Evolutionary conservation across 1,140 invertebrate species (phyloP).

Genomic region (Drosophila repletoides): DNA sequence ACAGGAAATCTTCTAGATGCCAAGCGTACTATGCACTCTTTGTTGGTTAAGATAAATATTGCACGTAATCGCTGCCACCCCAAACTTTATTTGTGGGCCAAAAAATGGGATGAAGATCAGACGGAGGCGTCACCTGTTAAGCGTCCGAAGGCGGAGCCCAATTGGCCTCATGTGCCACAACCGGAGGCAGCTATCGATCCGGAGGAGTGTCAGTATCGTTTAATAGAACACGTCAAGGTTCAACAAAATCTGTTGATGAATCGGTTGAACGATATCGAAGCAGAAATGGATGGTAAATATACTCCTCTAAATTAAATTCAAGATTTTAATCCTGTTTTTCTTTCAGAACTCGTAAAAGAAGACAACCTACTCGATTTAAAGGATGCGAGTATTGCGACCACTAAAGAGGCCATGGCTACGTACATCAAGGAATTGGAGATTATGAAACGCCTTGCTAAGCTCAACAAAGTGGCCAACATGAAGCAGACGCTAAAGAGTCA

Average conservation of each 20-base stretch:
- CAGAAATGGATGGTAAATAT: slow-evolving; percentile 87
- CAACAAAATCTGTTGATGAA: slow-evolving; percentile 88
- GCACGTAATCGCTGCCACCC: slow-evolving; percentile 90
- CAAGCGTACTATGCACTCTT: slow-evolving; percentile 87
- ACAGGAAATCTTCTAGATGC: slow-evolving; percentile 87
- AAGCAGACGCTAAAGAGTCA: slow-evolving; percentile 48
- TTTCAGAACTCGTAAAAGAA: slow-evolving; percentile 62
- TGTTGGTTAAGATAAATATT: slow-evolving; percentile 90
- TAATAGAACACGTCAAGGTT: slow-evolving; percentile 90
- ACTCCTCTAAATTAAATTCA: neutral
- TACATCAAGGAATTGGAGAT: slow-evolving; percentile 74
- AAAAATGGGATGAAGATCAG: slow-evolving; percentile 87
- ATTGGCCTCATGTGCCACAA: slow-evolving; percentile 85
- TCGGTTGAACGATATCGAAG: slow-evolving; percentile 89
- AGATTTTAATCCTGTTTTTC: slow-evolving; percentile 4
- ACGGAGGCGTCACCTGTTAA: slow-evolving; percentile 48
- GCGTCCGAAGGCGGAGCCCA: slow-evolving; percentile 48
- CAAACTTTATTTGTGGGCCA: slow-evolving; percentile 92
- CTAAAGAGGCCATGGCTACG: slow-evolving; percentile 67
- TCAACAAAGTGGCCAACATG: slow-evolving; percentile 65
- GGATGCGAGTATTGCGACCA: slow-evolving; percentile 44
- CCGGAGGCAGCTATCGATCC: slow-evolving; percentile 92
- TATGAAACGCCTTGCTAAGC: slow-evolving; percentile 66
- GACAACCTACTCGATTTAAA: slow-evolving; percentile 66
- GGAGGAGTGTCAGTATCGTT: slow-evolving; percentile 88